phyloP scores from a whole-genome alignment of 2,113 vertebrate species.

The Boleophthalmus pectinirostris region DNA sequence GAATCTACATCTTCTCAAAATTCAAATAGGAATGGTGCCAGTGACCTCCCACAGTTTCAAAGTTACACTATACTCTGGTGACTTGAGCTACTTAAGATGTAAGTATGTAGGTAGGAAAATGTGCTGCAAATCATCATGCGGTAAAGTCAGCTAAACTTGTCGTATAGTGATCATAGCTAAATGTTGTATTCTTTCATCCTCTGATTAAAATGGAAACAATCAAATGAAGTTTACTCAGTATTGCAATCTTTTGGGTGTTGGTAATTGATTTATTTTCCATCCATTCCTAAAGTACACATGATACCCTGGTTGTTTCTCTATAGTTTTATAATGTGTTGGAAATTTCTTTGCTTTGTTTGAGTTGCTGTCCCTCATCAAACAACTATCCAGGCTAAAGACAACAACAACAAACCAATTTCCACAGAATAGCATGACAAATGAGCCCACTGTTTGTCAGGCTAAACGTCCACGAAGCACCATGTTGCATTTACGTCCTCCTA shows the following conservation, averaged over 20 bases:
- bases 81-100: background rate
- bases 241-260: too few relatives aligned
- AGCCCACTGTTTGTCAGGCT: background rate
- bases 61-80: background rate
- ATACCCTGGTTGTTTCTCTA: background rate
- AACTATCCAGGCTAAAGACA: background rate
- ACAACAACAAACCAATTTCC: background rate
- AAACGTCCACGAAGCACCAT: background rate
- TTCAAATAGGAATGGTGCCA: background rate
- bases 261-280: background rate
- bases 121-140: background rate
- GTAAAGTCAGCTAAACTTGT: too few relatives aligned
- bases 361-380: background rate
- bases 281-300: background rate
- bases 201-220: too few relatives aligned
- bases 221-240: too few relatives aligned
- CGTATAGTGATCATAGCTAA: too few relatives aligned
- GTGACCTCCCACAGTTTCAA: background rate
- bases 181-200: too few relatives aligned
- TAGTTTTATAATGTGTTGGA: background rate
- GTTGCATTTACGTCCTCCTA: background rate
- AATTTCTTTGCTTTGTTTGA: background rate
- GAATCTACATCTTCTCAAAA: slow-evolving; percentile 23
- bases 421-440: background rate
- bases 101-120: background rate